Base-by-base conservation (phyloP, 1,140 invertebrate genomes). In the Sarcophaga bullata region DNA sequence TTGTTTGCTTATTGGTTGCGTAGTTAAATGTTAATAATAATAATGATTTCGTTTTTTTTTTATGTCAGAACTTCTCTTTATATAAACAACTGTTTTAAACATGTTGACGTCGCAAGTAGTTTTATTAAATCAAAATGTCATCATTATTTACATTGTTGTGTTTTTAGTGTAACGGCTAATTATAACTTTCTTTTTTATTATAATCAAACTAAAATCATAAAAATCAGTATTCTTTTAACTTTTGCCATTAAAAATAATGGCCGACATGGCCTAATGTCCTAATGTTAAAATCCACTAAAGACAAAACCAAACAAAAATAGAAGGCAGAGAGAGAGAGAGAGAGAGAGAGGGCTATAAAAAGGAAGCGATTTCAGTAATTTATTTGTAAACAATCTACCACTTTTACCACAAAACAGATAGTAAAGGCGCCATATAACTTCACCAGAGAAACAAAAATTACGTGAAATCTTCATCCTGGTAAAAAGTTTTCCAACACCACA, bases 131-230 rank as follows among this genome's bases (percentile, higher is more conserved):
- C 62, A 15, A 68, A 68, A 68, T 68, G n/a, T 25, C 62, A 68
- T 68, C 7, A 68, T 7, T 19, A 25, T 9, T 68, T 68, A 13
- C 7, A 37, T 37, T 37, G 15, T 58, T n/a, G 15, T 58, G 11
- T n/a, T 58, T 58, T n/a, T 8, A 58, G n/a, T 1, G 10, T 68
- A 68, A 68, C 17, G 17, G 17, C 62, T 68, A 68, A 68, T 68
- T 8, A 68, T 10, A 62, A 62, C 4, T 68, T 68, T 68, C 3
- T 25, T 8, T 37, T 37, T 37, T 37, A 4, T 37, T 68, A 19
- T 68, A 68, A 68, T 25, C 17, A 68, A 68, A 68, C 19, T n/a
- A n/a, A 58, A 58, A 58, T 19, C 62, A 25, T n/a, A 68, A 68
- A 37, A 68, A 68, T 68, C 17, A 25, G 62, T 19, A 6, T 68